Base-by-base conservation (phyloP, 2,888 invertebrate genomes). In the Limulus polyphemus region DNA sequence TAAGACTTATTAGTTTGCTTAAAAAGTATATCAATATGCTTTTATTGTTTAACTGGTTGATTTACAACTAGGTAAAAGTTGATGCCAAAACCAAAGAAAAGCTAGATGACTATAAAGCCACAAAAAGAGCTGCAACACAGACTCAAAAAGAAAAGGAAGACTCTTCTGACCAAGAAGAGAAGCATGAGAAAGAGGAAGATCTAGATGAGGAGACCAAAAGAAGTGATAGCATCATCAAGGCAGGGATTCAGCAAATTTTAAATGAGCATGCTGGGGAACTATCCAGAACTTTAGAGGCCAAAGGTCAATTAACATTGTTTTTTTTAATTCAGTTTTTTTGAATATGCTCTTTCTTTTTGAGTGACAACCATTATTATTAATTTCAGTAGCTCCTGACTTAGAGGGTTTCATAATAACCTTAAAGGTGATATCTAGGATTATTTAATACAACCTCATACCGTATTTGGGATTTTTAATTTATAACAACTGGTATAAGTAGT, bases 1-100 rank as follows among this genome's bases (percentile, higher is more conserved):
- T n/a, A n/a, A n/a, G n/a, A n/a, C n/a, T n/a, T n/a, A 32, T 2
- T 32, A 32, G 32, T 32, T 7, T 32, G 32, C 32, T 32, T 32
- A 3, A 32, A 32, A 32, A 32, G 32, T 32, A 32, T 32, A 32
- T 32, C 32, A 32, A 5, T 32, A 32, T 32, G 32, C 32, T 32
- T 32, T 32, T n/a, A n/a, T n/a, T 32, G 32, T 32, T 32, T 5
- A 32, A 32, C 3, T 32, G n/a, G 10, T 16, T 16, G 50, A 48
- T 57, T 48, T 32, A 55, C 49, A 57, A 62, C 16, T 17, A 78
- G 77, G 78, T 80, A 47, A 90, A 93, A 79, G 94, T 95, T 47
- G 98, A 98, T 79, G 92, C 94, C 65, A 98, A 98, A 82, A 94
- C 95, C 73, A 92, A 93, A 81, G 86, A 88, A 63, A 84, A 92